Conservation (phyloP, 2,888 invertebrate genomes). For the Drosophila prolongata region DNA sequence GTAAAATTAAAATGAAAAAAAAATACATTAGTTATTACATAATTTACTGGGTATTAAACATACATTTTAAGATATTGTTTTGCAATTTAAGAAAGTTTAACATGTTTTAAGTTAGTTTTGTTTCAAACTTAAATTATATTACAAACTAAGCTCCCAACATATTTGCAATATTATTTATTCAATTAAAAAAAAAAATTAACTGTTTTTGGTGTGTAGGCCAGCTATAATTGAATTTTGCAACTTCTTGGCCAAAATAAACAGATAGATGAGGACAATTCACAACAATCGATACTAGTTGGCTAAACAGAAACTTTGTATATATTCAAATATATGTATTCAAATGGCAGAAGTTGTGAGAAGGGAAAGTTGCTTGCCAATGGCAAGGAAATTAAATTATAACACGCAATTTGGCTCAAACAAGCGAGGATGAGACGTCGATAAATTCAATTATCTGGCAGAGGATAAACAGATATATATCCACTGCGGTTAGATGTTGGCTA, state of each 20-base stretch:
- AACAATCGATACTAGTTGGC: slow-evolving; percentile 14
- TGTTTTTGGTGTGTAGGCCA: not conserved
- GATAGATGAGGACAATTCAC: not conserved
- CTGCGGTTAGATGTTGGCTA: slow-evolving; percentile 18
- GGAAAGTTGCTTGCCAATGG: slow-evolving; percentile 15
- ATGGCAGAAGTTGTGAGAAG: slow-evolving; percentile 8
- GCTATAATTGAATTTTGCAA: slow-evolving; percentile 59
- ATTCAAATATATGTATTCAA: slow-evolving; percentile 1
- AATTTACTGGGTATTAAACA: too few relatives aligned
- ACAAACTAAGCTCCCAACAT: too few relatives aligned
- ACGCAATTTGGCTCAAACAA: slow-evolving; percentile 55
- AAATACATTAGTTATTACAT: too few relatives aligned
- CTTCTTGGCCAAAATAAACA: slow-evolving; percentile 41
- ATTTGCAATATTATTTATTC: too few relatives aligned
- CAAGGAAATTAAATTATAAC: slow-evolving; percentile 62
- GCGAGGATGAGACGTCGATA: slow-evolving; percentile 32
- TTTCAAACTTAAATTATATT: too few relatives aligned
- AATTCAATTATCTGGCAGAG: slow-evolving; percentile 61
- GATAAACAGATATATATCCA: slow-evolving; percentile 12
- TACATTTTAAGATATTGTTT: too few relatives aligned
- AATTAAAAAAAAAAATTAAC: too few relatives aligned
- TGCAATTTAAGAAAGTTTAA: too few relatives aligned
- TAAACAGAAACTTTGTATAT: not conserved
- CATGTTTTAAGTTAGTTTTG: too few relatives aligned
- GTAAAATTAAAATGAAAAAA: too few relatives aligned